phyloP scores from a whole-genome alignment of 1,140 invertebrate genomes.

The Trichonephila clavipes region DNA sequence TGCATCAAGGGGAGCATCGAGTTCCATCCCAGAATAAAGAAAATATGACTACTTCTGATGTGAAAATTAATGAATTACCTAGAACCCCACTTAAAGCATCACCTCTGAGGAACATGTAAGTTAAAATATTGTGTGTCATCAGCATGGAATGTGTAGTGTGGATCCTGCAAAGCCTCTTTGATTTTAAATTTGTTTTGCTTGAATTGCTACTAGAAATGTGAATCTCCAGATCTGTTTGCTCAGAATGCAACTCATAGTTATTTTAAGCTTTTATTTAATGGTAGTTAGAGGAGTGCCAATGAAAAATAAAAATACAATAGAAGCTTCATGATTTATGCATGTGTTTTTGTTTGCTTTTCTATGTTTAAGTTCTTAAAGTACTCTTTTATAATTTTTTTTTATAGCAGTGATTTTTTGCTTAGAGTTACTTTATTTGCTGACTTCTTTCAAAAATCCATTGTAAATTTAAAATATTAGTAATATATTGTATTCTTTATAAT shows the following conservation, averaged over 20 bases:
- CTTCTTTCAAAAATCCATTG: too few relatives aligned
- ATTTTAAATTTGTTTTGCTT: neutral
- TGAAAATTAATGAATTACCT: slow-evolving; percentile 72
- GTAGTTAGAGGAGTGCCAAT: too few relatives aligned
- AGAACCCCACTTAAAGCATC: slow-evolving; percentile 64
- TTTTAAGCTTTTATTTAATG: too few relatives aligned
- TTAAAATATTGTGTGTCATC: neutral
- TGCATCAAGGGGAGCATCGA: slow-evolving; percentile 62
- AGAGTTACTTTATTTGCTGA: too few relatives aligned
- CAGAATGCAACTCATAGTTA: too few relatives aligned
- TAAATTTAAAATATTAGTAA: too few relatives aligned
- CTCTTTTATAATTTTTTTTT: too few relatives aligned
- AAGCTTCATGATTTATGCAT: neutral
- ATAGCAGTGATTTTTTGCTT: too few relatives aligned
- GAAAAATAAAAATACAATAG: too few relatives aligned
- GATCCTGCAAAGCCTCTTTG: neutral
- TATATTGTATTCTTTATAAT: too few relatives aligned
- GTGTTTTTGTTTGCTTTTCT: neutral
- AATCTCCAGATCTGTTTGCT: neutral
- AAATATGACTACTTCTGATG: slow-evolving; percentile 59
- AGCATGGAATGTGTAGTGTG: slow-evolving; percentile 30
- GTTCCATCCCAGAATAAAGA: slow-evolving; percentile 56
- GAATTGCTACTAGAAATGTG: neutral
- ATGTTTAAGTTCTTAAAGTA: neutral
- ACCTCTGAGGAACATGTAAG: slow-evolving; percentile 76